Evolutionary conservation across 2,113 vertebrate genomes (phyloP).

Genomic region (Ancistrus triradiatus): DNA sequence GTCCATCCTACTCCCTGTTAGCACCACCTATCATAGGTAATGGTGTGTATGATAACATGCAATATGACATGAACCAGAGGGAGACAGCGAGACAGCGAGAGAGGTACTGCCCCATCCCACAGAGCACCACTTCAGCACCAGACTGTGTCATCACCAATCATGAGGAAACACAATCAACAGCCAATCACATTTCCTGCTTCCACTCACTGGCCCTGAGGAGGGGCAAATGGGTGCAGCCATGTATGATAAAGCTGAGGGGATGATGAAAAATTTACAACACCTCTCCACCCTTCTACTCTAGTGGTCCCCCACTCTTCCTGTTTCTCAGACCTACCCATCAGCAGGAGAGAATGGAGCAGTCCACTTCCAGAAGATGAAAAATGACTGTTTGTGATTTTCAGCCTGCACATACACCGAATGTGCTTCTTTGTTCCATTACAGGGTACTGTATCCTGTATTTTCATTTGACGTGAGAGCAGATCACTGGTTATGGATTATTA

Average conservation of each 20-base stretch:
- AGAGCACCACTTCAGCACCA: constrained; percentile 42
- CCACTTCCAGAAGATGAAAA: constrained; percentile 28
- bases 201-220: constrained; percentile 34
- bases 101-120: constrained; percentile 39
- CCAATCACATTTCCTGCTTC: constrained; percentile 27
- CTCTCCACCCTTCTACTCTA: background rate
- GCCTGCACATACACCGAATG: constrained; percentile 18
- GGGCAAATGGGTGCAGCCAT: constrained; percentile 50
- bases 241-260: constrained; percentile 1
- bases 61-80: background rate
- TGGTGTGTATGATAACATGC: constrained; percentile 5
- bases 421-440: background rate
- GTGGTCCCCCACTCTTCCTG: background rate
- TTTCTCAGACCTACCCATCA: constrained; percentile 20
- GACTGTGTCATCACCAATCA: constrained; percentile 30
- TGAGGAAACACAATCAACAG: constrained; percentile 21
- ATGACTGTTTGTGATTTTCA: constrained; percentile 32
- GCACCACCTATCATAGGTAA: background rate
- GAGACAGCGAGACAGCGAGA: constrained; percentile 11
- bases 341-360: constrained; percentile 48
- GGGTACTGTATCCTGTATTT: background rate
- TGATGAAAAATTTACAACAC: constrained; percentile 32
- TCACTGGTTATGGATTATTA: background rate
- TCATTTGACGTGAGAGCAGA: background rate
- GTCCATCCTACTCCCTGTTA: constrained; percentile 31